Percentiles rank a stretch among this genome's conserved stretches.
phyloP scores from a whole-genome alignment of 1,140 invertebrate genomes.

The Stratiolaelaps scimitus region DNA sequence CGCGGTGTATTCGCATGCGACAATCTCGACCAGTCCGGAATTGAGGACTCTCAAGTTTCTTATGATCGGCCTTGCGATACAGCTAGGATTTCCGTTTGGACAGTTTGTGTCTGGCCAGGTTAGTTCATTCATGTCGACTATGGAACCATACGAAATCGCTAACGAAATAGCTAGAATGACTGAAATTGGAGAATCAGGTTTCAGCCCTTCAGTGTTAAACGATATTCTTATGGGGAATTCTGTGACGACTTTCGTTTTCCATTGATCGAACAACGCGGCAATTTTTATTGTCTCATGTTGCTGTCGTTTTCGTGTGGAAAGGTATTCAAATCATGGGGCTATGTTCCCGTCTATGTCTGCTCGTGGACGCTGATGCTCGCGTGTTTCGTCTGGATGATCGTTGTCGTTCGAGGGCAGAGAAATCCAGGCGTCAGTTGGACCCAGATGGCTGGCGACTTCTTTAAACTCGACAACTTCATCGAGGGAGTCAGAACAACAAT shows the following conservation, averaged over 20 bases:
- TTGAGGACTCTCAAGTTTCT: slow-evolving; percentile 16
- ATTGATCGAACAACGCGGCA: too few relatives aligned
- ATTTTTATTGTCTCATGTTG: background rate
- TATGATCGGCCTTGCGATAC: slow-evolving; percentile 15
- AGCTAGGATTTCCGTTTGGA: slow-evolving; percentile 21
- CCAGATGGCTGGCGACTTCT: slow-evolving; percentile 14
- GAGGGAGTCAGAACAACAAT: slow-evolving; percentile 12
- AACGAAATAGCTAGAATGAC: too few relatives aligned
- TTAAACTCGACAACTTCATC: slow-evolving; percentile 20
- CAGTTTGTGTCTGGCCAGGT: slow-evolving; percentile 22
- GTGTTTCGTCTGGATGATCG: slow-evolving; percentile 15
- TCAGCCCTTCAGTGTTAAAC: too few relatives aligned
- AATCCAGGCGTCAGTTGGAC: slow-evolving; percentile 10
- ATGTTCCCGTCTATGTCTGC: background rate
- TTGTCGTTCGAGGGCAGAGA: slow-evolving; percentile 10
- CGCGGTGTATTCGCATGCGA: slow-evolving; percentile 22
- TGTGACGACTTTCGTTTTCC: too few relatives aligned
- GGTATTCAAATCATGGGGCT: slow-evolving; percentile 25
- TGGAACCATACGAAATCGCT: background rate
- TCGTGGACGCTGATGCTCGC: slow-evolving; percentile 7
- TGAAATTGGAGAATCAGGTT: too few relatives aligned
- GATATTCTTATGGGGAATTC: too few relatives aligned
- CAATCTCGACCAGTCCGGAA: slow-evolving; percentile 16
- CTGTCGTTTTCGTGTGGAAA: background rate
- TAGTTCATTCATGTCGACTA: background rate